phyloP scores from a whole-genome alignment of 1,140 invertebrate species.

The Pseudomyrmex sp. region DNA sequence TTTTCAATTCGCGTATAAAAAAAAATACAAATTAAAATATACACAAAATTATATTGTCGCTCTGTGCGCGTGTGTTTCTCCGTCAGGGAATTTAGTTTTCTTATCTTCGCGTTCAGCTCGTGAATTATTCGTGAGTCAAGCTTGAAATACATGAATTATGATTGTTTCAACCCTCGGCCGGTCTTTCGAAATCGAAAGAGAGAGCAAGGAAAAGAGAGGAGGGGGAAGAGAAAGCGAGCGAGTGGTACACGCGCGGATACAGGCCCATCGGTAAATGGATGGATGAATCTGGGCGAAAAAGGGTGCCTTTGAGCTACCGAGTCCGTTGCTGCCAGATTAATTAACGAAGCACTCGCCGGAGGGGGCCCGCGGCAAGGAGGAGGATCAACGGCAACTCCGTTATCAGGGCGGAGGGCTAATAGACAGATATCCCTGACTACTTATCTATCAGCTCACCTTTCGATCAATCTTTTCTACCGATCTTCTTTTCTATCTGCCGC shows the following conservation, averaged over 20 bases:
- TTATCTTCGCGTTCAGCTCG: neutral
- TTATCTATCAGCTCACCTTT: conserved; percentile 64
- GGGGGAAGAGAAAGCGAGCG: conserved; percentile 1
- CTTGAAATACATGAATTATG: conserved; percentile 23
- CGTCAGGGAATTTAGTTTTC: neutral
- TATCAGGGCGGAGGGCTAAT: conserved; percentile 75
- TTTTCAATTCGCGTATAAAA: neutral
- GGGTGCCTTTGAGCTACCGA: conserved; percentile 81
- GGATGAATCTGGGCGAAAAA: conserved; percentile 79
- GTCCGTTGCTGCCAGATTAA: conserved; percentile 82
- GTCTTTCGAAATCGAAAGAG: conserved; percentile 17
- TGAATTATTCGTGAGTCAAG: neutral
- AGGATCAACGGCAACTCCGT: conserved; percentile 79
- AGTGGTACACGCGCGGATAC: conserved; percentile 36
- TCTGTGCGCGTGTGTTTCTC: neutral
- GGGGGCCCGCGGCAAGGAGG: conserved; percentile 68
- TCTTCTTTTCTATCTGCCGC: conserved; percentile 7
- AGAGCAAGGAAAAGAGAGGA: neutral
- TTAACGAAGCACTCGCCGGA: conserved; percentile 82
- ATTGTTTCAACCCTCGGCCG: conserved; percentile 30
- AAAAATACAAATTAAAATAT: conserved; percentile 6
- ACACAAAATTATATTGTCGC: neutral
- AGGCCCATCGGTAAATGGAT: conserved; percentile 76
- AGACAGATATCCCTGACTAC: conserved; percentile 71
- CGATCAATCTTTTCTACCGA: conserved; percentile 56